A percentile compares a stretch with the other conserved stretches of the same genome.
phyloP scores from a whole-genome alignment of 2,888 invertebrate species.

The Trissoscelio sp. region DNA sequence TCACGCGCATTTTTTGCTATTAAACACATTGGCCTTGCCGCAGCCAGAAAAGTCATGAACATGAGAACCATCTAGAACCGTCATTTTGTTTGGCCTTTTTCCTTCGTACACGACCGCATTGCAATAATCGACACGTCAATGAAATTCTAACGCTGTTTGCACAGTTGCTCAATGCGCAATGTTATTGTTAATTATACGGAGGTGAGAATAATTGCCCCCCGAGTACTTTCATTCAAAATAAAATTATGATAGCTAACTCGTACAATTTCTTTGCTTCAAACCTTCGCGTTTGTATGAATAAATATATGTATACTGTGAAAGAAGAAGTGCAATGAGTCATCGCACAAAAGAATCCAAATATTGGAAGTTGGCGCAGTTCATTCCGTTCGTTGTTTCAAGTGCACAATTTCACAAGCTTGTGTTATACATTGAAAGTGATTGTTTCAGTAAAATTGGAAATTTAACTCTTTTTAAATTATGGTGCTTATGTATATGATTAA shows the following conservation, averaged over 20 bases:
- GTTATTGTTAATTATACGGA: constrained; percentile 26
- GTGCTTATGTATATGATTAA: neutral
- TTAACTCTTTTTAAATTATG: neutral
- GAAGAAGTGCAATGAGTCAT: constrained; percentile 13
- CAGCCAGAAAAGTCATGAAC: constrained; percentile 49
- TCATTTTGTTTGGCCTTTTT: constrained; percentile 48
- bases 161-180: constrained; percentile 16
- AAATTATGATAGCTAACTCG: neutral
- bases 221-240: constrained; percentile 29
- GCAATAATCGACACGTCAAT: constrained; percentile 18
- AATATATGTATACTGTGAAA: neutral
- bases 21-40: constrained; percentile 51
- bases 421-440: neutral
- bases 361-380: neutral
- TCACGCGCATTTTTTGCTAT: constrained; percentile 58
- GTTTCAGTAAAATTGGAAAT: neutral
- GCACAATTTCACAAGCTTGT: neutral
- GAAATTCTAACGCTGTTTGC: constrained; percentile 27
- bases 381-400: neutral
- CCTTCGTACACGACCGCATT: neutral
- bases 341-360: neutral
- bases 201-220: constrained; percentile 23
- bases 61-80: constrained; percentile 46
- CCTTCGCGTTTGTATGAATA: neutral
- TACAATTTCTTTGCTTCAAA: neutral